Evolutionary conservation across 2,113 vertebrate species (phyloP).

Genomic region (Syngnathoides biaculeatus): DNA sequence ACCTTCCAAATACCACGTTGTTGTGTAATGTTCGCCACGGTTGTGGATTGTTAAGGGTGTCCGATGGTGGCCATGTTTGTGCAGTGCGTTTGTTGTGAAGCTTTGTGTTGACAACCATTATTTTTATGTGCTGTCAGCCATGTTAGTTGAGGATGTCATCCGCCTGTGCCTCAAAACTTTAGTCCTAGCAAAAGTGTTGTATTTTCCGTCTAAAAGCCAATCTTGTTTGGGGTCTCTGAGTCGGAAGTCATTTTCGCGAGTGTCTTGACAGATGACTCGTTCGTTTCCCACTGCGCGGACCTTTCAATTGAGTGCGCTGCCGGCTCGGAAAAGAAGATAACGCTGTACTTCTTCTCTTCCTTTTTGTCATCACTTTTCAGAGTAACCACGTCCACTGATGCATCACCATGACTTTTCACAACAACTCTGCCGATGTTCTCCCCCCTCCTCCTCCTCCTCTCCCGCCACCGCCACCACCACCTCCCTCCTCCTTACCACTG

Average conservation of each 20-base stretch:
- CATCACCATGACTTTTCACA: conserved; percentile 57
- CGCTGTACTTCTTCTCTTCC: not conserved
- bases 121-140: not conserved
- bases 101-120: not conserved
- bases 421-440: conserved; percentile 34
- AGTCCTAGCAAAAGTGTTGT: not conserved
- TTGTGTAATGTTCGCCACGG: too few relatives aligned
- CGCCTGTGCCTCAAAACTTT: not conserved
- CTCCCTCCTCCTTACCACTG: conserved; percentile 30
- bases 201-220: not conserved
- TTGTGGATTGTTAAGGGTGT: too few relatives aligned
- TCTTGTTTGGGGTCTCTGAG: not conserved
- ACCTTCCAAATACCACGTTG: too few relatives aligned
- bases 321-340: not conserved
- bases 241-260: not conserved
- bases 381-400: conserved; percentile 38
- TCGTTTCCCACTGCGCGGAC: conserved; percentile 2
- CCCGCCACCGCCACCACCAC: conserved; percentile 33
- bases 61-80: too few relatives aligned
- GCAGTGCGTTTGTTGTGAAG: not conserved
- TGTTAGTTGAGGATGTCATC: not conserved
- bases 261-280: not conserved
- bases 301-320: not conserved
- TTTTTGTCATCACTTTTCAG: conserved; percentile 38
- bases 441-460: conserved; percentile 34